These are phyloP conservation scores for Chydorus sphaericus DNA, from an alignment of 2,888 invertebrate genomes.

Conservation along the genomic window DNA sequence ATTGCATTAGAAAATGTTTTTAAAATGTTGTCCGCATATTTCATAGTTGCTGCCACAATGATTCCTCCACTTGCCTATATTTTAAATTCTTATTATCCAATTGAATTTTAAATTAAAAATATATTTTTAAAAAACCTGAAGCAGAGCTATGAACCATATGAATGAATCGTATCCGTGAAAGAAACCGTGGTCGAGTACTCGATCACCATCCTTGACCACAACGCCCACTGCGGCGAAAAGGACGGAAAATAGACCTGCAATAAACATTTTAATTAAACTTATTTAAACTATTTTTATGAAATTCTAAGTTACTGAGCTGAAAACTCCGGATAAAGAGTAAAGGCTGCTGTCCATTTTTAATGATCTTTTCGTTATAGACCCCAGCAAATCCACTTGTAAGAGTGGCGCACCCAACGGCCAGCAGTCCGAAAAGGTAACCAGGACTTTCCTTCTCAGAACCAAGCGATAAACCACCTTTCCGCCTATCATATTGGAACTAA, in stretches of 20 bases:
- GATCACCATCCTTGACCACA: background rate
- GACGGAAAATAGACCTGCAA: background rate
- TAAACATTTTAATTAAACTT: background rate
- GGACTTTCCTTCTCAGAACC: background rate
- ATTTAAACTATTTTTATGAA: background rate
- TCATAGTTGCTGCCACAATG: background rate
- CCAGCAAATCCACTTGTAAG: constrained; percentile 2
- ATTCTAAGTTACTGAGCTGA: background rate
- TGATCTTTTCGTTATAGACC: constrained; percentile 3
- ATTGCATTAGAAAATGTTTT: background rate
- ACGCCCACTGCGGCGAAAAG: background rate
- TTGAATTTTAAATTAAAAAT: background rate
- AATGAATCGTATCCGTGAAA: background rate
- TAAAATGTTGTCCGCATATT: background rate
- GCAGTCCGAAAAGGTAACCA: background rate
- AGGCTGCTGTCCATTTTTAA: background rate
- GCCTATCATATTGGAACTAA: background rate
- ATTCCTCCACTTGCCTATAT: background rate
- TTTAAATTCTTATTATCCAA: background rate
- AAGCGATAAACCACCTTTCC: background rate
- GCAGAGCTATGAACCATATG: background rate
- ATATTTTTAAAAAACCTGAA: background rate
- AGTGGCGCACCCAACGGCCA: background rate
- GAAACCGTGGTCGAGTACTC: background rate
- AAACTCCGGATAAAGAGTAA: background rate